Base-by-base conservation (phyloP, 2,113 vertebrate species). In the Micromys minutus region DNA sequence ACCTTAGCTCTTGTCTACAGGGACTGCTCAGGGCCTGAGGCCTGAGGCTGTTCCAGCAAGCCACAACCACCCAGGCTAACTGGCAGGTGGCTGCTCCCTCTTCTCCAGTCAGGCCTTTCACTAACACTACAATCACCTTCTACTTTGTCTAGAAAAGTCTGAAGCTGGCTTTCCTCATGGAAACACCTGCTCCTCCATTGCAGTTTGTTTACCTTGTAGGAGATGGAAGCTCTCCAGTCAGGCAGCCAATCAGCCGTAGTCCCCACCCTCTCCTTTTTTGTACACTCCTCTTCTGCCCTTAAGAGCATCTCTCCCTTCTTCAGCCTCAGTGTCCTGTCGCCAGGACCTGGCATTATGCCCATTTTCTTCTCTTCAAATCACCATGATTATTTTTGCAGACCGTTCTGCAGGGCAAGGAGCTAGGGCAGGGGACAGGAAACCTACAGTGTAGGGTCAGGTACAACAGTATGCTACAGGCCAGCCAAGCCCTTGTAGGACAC, bases 111-210 rank as follows among this genome's bases (percentile, higher is more conserved):
- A 80, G 50, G 15, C 31, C 57, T 95, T 79, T 75, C 31, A 36
- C 52, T 75, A 36, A 76, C 55, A 84, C 16, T 19, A 0, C 39
- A 55, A 61, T 24, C 3, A n/a, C 29, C 83, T 83, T 24, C 75
- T 6, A 31, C 12, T n/a, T 92, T 74, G 83, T 80, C 80, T 71
- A 24, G 45, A 75, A 74, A 55, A 77, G 29, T 47, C 42, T 80
- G 36, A 93, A 42, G 65, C 34, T 57, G 47, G 9, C n/a, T 91
- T 92, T 84, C 36, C 69, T 47, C 47, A 52, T 50, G 52, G 84
- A 92, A 93, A 79, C 42, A 21, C 16, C 21, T 0, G 22, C 39
- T 3, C 2, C 45, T 69, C 57, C 57, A 12, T 22, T 87, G 55
- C 65, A 63, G 29, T 47, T 65, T 31, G 0, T 36, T 65, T 90